These are phyloP conservation scores for Pristionchus exspectatus DNA, from an alignment of 2,888 invertebrate species.

Conservation along the genomic window DNA sequence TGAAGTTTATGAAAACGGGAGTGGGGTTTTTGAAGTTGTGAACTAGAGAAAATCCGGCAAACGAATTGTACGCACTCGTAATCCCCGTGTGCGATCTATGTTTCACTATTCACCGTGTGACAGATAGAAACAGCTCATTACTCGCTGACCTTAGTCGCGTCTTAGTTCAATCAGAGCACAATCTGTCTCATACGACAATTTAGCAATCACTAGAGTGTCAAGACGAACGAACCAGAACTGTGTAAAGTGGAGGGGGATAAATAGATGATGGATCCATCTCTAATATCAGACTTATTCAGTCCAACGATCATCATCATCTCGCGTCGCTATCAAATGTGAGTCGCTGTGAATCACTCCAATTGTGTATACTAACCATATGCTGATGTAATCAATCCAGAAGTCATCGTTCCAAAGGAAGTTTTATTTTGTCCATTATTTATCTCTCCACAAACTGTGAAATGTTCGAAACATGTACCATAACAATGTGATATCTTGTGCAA, in stretches of 20 bases:
- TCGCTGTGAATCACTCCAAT: slow-evolving; percentile 16
- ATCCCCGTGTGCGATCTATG: neutral
- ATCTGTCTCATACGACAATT: neutral
- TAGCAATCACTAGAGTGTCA: neutral
- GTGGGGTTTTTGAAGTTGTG: neutral
- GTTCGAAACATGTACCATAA: slow-evolving; percentile 44
- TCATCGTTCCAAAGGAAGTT: neutral
- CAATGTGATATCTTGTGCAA: slow-evolving; percentile 10
- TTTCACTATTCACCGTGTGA: neutral
- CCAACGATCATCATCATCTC: neutral
- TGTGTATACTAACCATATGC: slow-evolving; percentile 33
- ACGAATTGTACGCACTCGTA: neutral
- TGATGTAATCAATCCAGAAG: slow-evolving; percentile 25
- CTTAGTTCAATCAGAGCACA: slow-evolving; percentile 6
- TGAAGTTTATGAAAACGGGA: too few species aligned
- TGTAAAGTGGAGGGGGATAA: neutral
- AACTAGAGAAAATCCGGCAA: neutral
- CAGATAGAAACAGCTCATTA: neutral
- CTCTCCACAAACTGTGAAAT: slow-evolving; percentile 34
- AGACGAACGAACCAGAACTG: neutral
- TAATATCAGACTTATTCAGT: neutral
- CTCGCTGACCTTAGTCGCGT: slow-evolving; percentile 2
- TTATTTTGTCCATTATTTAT: neutral
- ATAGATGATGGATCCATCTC: neutral
- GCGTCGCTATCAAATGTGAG: neutral